A percentile compares a stretch with the other conserved stretches of the same genome.
These are phyloP conservation scores for Coregonus clupeaformis DNA, from an alignment of 2,113 vertebrate species.

Conservation along the genomic window DNA sequence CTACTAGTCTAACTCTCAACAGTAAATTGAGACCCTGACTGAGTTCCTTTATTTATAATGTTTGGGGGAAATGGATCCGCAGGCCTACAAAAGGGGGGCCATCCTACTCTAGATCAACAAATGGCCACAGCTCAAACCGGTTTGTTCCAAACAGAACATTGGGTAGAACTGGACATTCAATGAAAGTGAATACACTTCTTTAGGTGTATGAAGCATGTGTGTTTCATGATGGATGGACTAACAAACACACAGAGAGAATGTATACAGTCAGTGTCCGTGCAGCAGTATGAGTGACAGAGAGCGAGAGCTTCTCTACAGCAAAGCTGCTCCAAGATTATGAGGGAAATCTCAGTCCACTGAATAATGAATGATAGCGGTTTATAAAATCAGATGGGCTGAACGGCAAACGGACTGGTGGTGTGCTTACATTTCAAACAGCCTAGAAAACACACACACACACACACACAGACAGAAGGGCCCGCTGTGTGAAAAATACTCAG, in stretches of 20 bases:
- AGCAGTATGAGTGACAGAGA: neutral
- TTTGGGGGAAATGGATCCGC: too few relatives aligned
- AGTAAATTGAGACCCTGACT: too few relatives aligned
- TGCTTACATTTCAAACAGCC: neutral
- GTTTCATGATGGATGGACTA: neutral
- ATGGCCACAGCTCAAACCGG: too few relatives aligned
- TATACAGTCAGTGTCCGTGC: neutral
- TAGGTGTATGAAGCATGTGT: neutral
- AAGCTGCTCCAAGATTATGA: constrained; percentile 40
- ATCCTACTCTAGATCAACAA: too few relatives aligned
- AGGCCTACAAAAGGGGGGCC: too few relatives aligned
- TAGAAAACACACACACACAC: constrained; percentile 6
- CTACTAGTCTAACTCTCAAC: too few relatives aligned
- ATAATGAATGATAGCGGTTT: constrained; percentile 60
- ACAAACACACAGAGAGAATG: neutral
- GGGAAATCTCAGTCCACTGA: constrained; percentile 44
- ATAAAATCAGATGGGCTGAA: constrained; percentile 32
- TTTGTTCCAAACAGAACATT: too few relatives aligned
- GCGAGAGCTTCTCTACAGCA: constrained; percentile 8
- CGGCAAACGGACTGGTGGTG: constrained; percentile 3
- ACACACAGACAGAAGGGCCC: constrained; percentile 13
- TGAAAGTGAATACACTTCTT: too few relatives aligned
- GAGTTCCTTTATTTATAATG: too few relatives aligned
- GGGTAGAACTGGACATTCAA: too few relatives aligned
- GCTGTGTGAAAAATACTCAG: constrained; percentile 17